These are phyloP conservation scores for Dyspetes luteomarginatus DNA, from an alignment of 2,888 invertebrate species.

Conservation along the genomic window DNA sequence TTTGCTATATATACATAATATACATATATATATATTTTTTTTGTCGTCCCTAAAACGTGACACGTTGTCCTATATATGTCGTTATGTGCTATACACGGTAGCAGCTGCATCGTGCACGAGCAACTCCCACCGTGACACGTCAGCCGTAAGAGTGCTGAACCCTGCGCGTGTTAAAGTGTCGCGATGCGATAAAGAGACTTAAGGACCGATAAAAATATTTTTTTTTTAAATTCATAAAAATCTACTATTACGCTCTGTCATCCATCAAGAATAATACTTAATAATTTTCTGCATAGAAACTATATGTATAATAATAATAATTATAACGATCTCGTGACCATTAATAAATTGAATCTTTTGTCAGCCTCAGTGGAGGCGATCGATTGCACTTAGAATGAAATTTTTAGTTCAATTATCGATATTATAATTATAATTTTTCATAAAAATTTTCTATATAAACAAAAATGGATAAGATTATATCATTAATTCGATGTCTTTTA, in stretches of 20 bases:
- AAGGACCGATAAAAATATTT: slow-evolving; percentile 35
- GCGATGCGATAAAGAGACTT: slow-evolving; percentile 38
- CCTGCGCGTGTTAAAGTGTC: slow-evolving; percentile 51
- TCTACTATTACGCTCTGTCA: not conserved
- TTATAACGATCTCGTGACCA: not conserved
- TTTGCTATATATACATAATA: slow-evolving; percentile 54
- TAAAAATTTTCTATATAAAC: too few species aligned
- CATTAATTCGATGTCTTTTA: too few species aligned
- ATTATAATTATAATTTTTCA: too few species aligned
- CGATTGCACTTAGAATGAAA: too few species aligned
- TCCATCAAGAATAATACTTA: not conserved
- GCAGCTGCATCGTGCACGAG: slow-evolving; percentile 67
- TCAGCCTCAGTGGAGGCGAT: too few species aligned
- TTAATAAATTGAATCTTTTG: not conserved
- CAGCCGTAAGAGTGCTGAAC: slow-evolving; percentile 64
- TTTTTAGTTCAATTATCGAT: too few species aligned
- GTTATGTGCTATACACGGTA: slow-evolving; percentile 33
- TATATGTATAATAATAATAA: too few species aligned
- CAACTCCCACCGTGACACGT: slow-evolving; percentile 78
- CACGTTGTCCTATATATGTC: slow-evolving; percentile 15
- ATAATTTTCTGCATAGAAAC: too few species aligned
- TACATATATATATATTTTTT: slow-evolving; percentile 9
- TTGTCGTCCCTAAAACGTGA: slow-evolving; percentile 36
- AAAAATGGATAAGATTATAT: too few species aligned
- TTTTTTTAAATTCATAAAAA: not conserved